Conservation (phyloP, 2,888 invertebrate species). For the Coelinius sp. region DNA sequence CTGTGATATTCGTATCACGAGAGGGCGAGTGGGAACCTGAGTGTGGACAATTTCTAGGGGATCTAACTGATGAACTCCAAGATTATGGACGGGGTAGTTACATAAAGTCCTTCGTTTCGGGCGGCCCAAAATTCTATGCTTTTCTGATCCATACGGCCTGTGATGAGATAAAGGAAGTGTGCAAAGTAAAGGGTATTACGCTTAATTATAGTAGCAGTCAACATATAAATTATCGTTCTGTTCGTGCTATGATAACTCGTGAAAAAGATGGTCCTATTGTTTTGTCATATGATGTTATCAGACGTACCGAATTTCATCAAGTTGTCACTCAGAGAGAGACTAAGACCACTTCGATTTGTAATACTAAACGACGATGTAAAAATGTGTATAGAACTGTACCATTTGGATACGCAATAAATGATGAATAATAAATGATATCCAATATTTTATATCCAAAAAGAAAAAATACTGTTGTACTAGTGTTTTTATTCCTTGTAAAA, state of each 20-base stretch:
- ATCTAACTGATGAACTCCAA: slow-evolving; percentile 61
- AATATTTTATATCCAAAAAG: not conserved
- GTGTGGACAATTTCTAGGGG: slow-evolving; percentile 57
- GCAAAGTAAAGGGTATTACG: slow-evolving; percentile 49
- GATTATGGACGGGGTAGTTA: slow-evolving; percentile 51
- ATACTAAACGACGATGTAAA: not conserved
- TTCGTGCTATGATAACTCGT: slow-evolving; percentile 18
- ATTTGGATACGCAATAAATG: not conserved
- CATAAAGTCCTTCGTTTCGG: slow-evolving; percentile 60
- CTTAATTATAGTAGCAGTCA: slow-evolving; percentile 38
- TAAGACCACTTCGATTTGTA: slow-evolving; percentile 3
- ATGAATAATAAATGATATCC: not conserved
- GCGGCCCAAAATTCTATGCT: slow-evolving; percentile 62
- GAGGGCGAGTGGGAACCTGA: slow-evolving; percentile 44
- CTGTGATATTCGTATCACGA: slow-evolving; percentile 54
- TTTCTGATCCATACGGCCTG: slow-evolving; percentile 20
- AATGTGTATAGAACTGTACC: slow-evolving; percentile 14
- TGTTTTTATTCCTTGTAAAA: not conserved
- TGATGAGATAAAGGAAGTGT: slow-evolving; percentile 34
- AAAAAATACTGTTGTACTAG: not conserved
- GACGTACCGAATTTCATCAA: slow-evolving; percentile 4
- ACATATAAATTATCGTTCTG: slow-evolving; percentile 37
- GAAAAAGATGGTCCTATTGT: slow-evolving; percentile 21
- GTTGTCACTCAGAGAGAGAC: not conserved
- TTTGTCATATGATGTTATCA: not conserved